Base-by-base conservation (phyloP, 2,797 vertebrate species). In the Sparidentex hasta region DNA sequence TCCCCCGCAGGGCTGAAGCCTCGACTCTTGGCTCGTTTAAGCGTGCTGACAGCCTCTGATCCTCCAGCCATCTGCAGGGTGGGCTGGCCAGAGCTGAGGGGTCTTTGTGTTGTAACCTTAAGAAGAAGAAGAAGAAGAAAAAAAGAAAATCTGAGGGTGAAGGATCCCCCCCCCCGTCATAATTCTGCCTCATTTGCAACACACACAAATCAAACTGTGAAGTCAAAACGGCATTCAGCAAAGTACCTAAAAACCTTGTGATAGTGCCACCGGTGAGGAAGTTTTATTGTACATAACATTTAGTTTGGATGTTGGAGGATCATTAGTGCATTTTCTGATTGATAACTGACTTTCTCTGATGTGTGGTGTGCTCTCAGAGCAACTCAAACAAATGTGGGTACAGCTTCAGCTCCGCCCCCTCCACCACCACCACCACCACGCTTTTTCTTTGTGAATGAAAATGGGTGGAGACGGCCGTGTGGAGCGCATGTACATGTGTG, bases 31-130 rank as follows among this genome's bases (percentile, higher is more conserved):
- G 95, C 96, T 97, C 95, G 95, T 97, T 97, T 96, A 96, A 96
- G 96, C 94, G 96, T 96, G 96, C 96, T 98, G 97, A 97, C 97
- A 97, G 97, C 95, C 95, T 96, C 94, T 95, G 96, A 97, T 96
- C 96, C 95, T 87, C 94, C 82, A 92, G 95, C 96, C 97, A 97
- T 97, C 97, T 98, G 97, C 96, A 95, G 93, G 95, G 94, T 96
- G 94, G 96, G 95, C 94, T 55, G 89, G 87, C 77, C 86, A 57
- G 67, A 3, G 68, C 91, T 33, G 16, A 78, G 85, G 77, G 89
- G 80, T 78, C 86, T 94, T 94, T 95, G 92, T 94, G 80, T 81
- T 71, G 33, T 18, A 70, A 85, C 89, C 89, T 80, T 89, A 59
- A 83, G 83, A 84, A 91, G 89, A 81, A 33, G 20, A 54, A 71